A percentile compares a stretch with the other conserved stretches of the same genome.
These are phyloP conservation scores for Ypsolopha scabrella DNA, from an alignment of 2,888 invertebrate genomes.

Conservation along the genomic window DNA sequence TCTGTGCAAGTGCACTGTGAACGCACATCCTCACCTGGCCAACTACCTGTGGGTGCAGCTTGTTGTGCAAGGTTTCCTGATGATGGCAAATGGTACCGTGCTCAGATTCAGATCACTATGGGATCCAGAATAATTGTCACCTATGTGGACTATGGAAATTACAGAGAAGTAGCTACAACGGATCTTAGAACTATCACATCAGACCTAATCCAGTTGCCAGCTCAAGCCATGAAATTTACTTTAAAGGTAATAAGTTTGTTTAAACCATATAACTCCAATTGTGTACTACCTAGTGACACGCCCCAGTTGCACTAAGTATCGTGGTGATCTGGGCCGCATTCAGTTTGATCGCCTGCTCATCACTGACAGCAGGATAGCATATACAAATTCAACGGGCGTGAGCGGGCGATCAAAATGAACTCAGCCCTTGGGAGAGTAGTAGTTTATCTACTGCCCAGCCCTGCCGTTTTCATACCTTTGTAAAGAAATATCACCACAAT, in stretches of 20 bases:
- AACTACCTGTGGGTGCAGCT: slow-evolving; percentile 71
- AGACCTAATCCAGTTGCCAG: no score
- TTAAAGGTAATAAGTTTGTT: slow-evolving; percentile 59
- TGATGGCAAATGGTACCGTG: slow-evolving; percentile 93
- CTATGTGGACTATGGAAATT: slow-evolving; percentile 97
- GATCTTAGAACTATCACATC: slow-evolving; percentile 74
- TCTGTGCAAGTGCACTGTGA: slow-evolving; percentile 74
- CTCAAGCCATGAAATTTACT: slow-evolving; percentile 83
- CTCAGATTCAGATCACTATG: slow-evolving; percentile 75
- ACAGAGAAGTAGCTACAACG: slow-evolving; percentile 76
- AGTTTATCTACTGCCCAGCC: no score
- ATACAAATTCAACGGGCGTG: no score
- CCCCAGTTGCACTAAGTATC: not conserved
- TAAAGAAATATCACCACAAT: no score
- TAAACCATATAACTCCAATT: slow-evolving; percentile 5
- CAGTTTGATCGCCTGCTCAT: no score
- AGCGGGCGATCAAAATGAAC: no score
- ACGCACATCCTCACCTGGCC: no score
- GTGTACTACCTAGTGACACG: slow-evolving; percentile 2
- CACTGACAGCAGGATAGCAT: no score
- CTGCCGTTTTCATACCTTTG: no score
- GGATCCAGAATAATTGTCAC: slow-evolving; percentile 75
- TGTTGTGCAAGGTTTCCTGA: slow-evolving; percentile 85
- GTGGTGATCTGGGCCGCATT: no score
- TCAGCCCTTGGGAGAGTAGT: no score